Evolutionary conservation across 2,113 vertebrate species (phyloP).

Genomic region (Rhabdornis inornatus): DNA sequence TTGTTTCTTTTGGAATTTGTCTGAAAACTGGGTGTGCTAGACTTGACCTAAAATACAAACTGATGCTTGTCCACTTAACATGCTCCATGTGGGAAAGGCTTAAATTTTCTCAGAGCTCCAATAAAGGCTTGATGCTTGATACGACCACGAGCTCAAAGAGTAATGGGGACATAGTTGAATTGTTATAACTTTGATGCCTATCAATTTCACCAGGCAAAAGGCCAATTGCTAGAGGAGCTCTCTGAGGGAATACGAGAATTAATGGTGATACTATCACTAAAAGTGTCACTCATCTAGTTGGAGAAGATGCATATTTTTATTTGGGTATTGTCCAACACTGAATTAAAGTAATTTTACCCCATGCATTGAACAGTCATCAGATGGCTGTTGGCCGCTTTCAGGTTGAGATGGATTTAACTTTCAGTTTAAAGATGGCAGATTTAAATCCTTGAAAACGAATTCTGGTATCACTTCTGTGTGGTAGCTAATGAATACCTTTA

Average conservation of each 20-base stretch:
- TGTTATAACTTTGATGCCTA: background rate
- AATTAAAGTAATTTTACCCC: slow-evolving; percentile 21
- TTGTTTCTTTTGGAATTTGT: background rate
- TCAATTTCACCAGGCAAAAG: slow-evolving; percentile 4
- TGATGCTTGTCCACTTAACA: background rate
- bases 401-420: background rate
- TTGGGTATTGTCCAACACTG: background rate
- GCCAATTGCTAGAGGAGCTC: background rate
- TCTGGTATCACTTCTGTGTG: background rate
- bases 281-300: background rate
- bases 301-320: background rate
- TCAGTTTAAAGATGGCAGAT: background rate
- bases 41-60: background rate
- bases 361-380: background rate
- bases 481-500: background rate
- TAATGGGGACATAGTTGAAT: background rate
- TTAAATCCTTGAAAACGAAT: background rate
- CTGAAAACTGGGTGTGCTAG: background rate
- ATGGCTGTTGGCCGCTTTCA: background rate
- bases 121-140: background rate
- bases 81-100: background rate
- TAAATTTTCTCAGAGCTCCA: background rate
- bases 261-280: background rate
- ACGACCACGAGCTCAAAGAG: background rate
- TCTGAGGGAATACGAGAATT: background rate